phyloP scores from a whole-genome alignment of 1,140 invertebrate genomes.

The Pygmarrhopalites habei region DNA sequence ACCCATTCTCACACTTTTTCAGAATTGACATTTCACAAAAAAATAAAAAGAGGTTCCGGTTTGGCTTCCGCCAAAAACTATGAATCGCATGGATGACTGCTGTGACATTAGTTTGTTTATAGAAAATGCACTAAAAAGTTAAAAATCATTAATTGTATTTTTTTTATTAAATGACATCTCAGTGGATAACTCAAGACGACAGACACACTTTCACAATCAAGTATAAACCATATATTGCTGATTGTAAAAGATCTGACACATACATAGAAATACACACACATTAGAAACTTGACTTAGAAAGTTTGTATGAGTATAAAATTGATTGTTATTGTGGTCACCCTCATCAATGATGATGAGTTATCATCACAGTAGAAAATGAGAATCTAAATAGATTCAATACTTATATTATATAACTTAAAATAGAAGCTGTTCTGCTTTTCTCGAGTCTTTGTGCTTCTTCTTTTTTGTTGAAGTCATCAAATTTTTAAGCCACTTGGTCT shows the following conservation, averaged over 20 bases:
- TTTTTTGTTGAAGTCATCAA: constrained; percentile 12
- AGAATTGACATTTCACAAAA: constrained; percentile 26
- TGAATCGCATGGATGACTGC: not conserved
- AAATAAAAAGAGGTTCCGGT: too few relatives aligned
- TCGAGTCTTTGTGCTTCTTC: not conserved
- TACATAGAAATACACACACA: too few relatives aligned
- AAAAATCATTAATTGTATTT: not conserved
- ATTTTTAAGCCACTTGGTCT: constrained; percentile 23
- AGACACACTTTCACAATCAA: not conserved
- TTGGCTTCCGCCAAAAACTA: not conserved
- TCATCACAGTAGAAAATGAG: too few relatives aligned
- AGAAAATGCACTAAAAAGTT: not conserved
- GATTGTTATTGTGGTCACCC: too few relatives aligned
- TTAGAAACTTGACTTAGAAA: too few relatives aligned
- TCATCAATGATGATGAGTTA: too few relatives aligned
- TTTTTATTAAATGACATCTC: not conserved
- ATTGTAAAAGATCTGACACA: too few relatives aligned
- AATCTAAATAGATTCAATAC: too few relatives aligned
- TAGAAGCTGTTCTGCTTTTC: not conserved
- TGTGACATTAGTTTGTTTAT: not conserved
- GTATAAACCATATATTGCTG: not conserved
- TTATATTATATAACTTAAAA: not conserved
- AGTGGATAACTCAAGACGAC: not conserved
- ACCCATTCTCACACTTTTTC: constrained; percentile 11
- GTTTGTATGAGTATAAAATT: not conserved